Evolutionary conservation across 2,888 invertebrate genomes (phyloP), one percentile per base, ranked within the genome.

Genomic region (Calameuta filiformis): DNA sequence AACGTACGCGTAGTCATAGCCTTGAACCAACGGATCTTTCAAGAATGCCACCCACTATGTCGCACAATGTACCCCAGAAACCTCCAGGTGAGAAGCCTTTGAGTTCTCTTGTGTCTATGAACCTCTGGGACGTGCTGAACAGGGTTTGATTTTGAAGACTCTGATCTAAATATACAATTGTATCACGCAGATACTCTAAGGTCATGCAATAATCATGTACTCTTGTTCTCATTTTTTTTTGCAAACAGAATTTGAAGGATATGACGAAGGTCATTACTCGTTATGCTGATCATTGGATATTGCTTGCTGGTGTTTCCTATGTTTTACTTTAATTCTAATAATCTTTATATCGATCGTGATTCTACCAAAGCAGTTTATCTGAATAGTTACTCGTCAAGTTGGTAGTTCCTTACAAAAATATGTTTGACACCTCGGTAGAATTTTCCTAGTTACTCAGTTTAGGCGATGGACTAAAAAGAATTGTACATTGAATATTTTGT

Each of bases 1-100:
- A 98, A 92, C 95, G 99, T 77, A 92, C 92, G 75, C 91, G 92
- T 75, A 92, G 92, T 77, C 92, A 92, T 85, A 93, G 92, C 80
- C 91, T 93, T 76, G 92, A 93, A 82, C 91, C 91, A 12, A 90
- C 91, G 37, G 90, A 90, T 85, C 89, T 92, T 80, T 85, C 91
- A 71, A 88, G 92, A 73, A 85, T 91, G 85, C 91, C 92, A n/a
- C 88, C 88, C 23, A 83, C 85, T 69, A 86, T 91, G 79, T 89
- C 92, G 40, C 90, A 91, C 80, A 87, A 88, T 77, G 88, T 92
- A 84, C 91, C 92, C 81, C 83, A 90, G 35, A 92, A 92, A 85
- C 92, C 92, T 79, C 92, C 92, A 83, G 92, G 92, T 92, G 83
- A 87, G 85, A 76, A 56, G 56, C 23, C 23, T 56, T 37, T 37